Conservation (phyloP, 2,797 vertebrate genomes). For the Philypnodon macrostomus region DNA sequence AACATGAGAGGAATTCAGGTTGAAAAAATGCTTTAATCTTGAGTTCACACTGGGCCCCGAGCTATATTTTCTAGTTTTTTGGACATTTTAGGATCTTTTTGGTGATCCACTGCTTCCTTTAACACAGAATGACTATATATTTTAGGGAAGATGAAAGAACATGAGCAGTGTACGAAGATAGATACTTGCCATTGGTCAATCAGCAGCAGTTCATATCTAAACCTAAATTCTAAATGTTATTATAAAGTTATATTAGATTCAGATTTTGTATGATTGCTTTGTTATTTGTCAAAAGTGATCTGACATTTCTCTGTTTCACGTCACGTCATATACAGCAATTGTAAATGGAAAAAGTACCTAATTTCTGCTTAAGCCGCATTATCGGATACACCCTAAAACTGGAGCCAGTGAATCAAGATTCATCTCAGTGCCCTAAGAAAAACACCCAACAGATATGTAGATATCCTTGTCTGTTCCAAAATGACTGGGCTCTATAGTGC, state of each 20-base stretch:
- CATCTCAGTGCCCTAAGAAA: too few species aligned
- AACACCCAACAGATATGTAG: too few species aligned
- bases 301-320: too few species aligned
- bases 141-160: conserved; percentile 1
- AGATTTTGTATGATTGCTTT: too few species aligned
- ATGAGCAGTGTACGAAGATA: not conserved
- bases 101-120: conserved; percentile 4
- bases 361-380: not conserved
- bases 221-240: too few species aligned
- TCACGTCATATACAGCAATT: not conserved
- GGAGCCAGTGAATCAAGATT: not conserved
- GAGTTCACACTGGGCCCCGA: conserved; percentile 22
- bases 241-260: too few species aligned
- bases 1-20: conserved; percentile 47
- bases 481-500: too few species aligned
- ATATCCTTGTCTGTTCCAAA: too few species aligned
- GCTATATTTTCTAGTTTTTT: conserved; percentile 5
- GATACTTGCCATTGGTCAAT: not conserved
- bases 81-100: conserved; percentile 10
- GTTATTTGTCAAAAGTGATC: too few species aligned
- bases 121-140: not conserved
- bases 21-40: conserved; percentile 33
- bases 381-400: not conserved
- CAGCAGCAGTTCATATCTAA: too few species aligned
- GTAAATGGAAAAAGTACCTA: not conserved